Percentiles rank a stretch among this genome's conserved stretches.
These are phyloP conservation scores for Camptogramma bilineatum DNA, from an alignment of 2,888 invertebrate genomes.

Conservation along the genomic window DNA sequence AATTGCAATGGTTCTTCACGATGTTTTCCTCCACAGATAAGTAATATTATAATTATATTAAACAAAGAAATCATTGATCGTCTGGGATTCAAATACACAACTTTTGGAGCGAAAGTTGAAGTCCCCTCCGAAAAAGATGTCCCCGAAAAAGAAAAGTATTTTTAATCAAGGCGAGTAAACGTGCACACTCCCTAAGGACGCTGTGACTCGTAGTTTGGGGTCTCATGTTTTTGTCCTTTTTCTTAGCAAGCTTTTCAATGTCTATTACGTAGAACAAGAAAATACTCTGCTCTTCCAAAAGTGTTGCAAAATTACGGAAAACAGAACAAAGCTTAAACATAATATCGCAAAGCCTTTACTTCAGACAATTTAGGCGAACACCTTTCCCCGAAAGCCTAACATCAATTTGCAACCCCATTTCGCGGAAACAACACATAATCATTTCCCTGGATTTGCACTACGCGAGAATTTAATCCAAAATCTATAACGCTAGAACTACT, in stretches of 20 bases:
- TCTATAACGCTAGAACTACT: conserved; percentile 76
- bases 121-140: background rate
- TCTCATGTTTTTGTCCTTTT: conserved; percentile 36
- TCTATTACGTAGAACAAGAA: conserved; percentile 24
- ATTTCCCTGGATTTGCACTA: conserved; percentile 62
- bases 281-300: conserved; percentile 15
- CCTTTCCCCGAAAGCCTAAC: conserved; percentile 28
- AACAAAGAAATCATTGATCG: no score
- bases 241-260: conserved; percentile 22
- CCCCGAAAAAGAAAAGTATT: background rate
- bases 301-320: conserved; percentile 17
- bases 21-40: no score
- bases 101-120: no score
- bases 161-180: conserved; percentile 6
- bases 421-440: conserved; percentile 43
- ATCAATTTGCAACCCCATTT: conserved; percentile 34
- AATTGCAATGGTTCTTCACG: no score
- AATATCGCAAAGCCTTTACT: conserved; percentile 11
- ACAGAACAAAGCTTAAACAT: conserved; percentile 7
- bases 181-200: conserved; percentile 33
- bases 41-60: no score
- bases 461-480: conserved; percentile 73
- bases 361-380: conserved; percentile 18
- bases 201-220: conserved; percentile 44
- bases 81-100: no score